Base-by-base conservation (phyloP, 1,140 invertebrate genomes). In the Zophobas morio region DNA sequence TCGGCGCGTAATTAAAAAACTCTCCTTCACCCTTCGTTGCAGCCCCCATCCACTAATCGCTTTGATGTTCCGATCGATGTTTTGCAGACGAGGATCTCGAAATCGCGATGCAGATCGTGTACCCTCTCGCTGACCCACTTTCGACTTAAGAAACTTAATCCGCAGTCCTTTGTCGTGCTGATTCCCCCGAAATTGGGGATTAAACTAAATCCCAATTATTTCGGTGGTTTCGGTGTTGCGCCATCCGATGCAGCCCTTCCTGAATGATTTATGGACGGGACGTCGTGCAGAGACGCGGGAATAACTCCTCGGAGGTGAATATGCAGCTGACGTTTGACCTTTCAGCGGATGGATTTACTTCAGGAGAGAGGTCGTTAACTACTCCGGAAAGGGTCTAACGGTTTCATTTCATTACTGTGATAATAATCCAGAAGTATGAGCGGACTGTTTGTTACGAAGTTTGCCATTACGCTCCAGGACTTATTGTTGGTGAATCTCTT, bases 281-380 rank as follows among this genome's bases (percentile, higher is more conserved):
- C 34, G 34, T 33, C 20, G 34, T 33, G 54, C 20, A 35, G 32
- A 20, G 1, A n/a, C 34, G 56, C 8, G 2, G n/a, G 56, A 36
- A 8, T 46, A 8, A 46, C 42, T 46, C 42, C 3, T 8, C 8
- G 42, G 42, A 46, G 56, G 35, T 60, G 56, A 60, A 60, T 60
- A 60, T 60, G 56, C 56, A 60, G 56, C 8, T 60, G 56, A 60
- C 56, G 56, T 60, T 39, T 60, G 56, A 60, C 56, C 56, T 60
- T 60, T 60, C 56, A 37, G 34, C 56, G 2, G 6, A 35, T 35
- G 56, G 56, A 60, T 60, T 60, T 60, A 60, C 56, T 60, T 60
- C 37, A 8, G 6, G 32, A 37, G 36, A 60, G 8, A 60, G 8
- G 56, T 6, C 37, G 34, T 6, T 57, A 57, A 57, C 54, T 57